Percentiles rank a stretch among this genome's conserved stretches.
Conservation (phyloP, 2,888 invertebrate species). For the Trissolcus brochymenae region DNA sequence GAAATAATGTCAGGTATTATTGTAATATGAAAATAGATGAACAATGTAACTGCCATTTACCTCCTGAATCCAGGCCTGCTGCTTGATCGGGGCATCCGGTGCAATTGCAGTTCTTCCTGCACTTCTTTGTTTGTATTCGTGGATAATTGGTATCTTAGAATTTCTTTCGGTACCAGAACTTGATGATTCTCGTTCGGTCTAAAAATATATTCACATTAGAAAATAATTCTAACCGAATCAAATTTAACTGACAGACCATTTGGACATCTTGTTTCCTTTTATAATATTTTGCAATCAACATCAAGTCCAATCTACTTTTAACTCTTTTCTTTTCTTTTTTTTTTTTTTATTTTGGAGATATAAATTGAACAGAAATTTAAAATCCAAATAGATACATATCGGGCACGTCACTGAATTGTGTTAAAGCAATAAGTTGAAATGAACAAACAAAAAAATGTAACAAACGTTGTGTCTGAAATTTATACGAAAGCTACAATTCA, state of each 20-base stretch:
- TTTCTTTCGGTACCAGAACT: slow-evolving; percentile 86
- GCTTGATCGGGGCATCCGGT: slow-evolving; percentile 86
- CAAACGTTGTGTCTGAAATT: slow-evolving; percentile 2
- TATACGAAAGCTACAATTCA: slow-evolving; percentile 42
- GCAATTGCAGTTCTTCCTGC: slow-evolving; percentile 80
- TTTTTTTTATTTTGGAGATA: too few species aligned
- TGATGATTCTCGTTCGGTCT: slow-evolving; percentile 89
- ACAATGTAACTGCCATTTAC: slow-evolving; percentile 63
- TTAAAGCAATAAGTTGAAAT: slow-evolving; percentile 4
- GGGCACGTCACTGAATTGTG: background rate
- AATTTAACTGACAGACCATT: too few species aligned
- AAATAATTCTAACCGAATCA: too few species aligned
- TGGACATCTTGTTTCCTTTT: too few species aligned
- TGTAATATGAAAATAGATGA: slow-evolving; percentile 30
- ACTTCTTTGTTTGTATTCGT: slow-evolving; percentile 82
- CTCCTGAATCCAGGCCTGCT: slow-evolving; percentile 83
- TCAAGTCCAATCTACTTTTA: too few species aligned
- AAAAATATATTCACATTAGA: slow-evolving; percentile 56
- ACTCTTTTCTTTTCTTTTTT: too few species aligned
- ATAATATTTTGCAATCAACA: too few species aligned
- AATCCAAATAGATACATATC: too few species aligned
- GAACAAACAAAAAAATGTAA: too few species aligned
- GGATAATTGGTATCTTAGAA: slow-evolving; percentile 86
- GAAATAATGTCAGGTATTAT: slow-evolving; percentile 1
- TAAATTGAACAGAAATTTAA: slow-evolving; percentile 22